phyloP scores from a whole-genome alignment of 2,888 invertebrate species.

The Tipula confusa region DNA sequence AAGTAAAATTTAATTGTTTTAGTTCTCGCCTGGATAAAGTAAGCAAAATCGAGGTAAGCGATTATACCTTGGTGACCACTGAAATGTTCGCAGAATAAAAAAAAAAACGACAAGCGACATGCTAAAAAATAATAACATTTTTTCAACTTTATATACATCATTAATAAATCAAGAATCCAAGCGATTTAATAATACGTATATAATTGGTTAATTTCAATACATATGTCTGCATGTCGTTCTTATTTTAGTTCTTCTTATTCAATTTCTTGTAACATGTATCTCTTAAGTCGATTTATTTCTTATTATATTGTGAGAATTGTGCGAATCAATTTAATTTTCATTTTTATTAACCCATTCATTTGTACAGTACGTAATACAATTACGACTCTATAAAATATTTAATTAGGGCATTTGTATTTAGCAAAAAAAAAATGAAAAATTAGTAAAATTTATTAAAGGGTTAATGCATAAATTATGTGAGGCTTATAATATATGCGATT shows the following conservation, averaged over 20 bases:
- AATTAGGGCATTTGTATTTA: neutral
- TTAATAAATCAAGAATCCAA: slow-evolving; percentile 30
- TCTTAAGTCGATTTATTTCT: slow-evolving; percentile 26
- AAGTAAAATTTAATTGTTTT: too few relatives aligned
- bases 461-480: neutral
- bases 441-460: neutral
- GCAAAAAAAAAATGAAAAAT: neutral
- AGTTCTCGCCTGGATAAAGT: too few relatives aligned
- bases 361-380: neutral
- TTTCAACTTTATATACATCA: slow-evolving; percentile 15
- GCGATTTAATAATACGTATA: slow-evolving; percentile 29
- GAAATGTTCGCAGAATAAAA: too few relatives aligned
- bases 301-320: slow-evolving; percentile 27
- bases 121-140: too few relatives aligned
- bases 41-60: too few relatives aligned
- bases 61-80: too few relatives aligned
- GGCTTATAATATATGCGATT: neutral
- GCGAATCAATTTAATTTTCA: neutral
- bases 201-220: slow-evolving; percentile 30
- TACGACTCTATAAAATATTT: neutral
- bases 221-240: slow-evolving; percentile 20
- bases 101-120: neutral
- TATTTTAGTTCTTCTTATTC: neutral
- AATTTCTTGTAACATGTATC: neutral
- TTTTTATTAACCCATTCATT: neutral